phyloP scores from a whole-genome alignment of 1,140 invertebrate genomes.

The Protaetia brevitarsis region DNA sequence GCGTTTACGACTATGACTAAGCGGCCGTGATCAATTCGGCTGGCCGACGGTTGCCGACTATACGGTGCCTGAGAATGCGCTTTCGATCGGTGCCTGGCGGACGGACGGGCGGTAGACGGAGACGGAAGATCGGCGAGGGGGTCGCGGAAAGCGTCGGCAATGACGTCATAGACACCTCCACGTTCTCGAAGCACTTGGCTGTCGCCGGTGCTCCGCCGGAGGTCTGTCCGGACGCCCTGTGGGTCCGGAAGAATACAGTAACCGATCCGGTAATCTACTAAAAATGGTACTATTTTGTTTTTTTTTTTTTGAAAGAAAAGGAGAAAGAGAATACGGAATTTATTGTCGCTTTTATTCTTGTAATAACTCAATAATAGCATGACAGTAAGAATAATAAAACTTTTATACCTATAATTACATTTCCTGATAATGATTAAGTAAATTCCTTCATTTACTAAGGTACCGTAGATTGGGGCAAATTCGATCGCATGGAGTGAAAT shows the following conservation, averaged over 20 bases:
- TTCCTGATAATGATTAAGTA: too few relatives aligned
- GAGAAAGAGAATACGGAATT: too few relatives aligned
- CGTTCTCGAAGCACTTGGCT: neutral
- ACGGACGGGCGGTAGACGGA: conserved; percentile 9
- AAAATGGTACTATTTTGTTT: too few relatives aligned
- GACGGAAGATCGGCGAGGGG: neutral
- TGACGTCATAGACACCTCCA: conserved; percentile 22
- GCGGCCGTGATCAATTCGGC: conserved; percentile 20
- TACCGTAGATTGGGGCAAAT: too few relatives aligned
- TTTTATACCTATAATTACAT: too few relatives aligned
- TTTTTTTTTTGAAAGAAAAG: too few relatives aligned
- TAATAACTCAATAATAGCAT: too few relatives aligned
- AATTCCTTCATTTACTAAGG: too few relatives aligned
- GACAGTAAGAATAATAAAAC: too few relatives aligned
- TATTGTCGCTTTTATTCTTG: too few relatives aligned
- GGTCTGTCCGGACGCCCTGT: neutral
- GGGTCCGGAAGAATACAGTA: neutral
- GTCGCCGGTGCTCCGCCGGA: neutral
- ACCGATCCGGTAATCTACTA: too few relatives aligned
- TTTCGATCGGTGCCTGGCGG: conserved; percentile 23
- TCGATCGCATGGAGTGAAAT: too few relatives aligned
- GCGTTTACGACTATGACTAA: conserved; percentile 23
- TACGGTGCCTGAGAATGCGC: conserved; percentile 18
- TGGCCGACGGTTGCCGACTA: neutral
- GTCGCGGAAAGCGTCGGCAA: neutral